These are phyloP conservation scores for Sebastiscus albofasciatus DNA, from an alignment of 2,797 vertebrate genomes.

Conservation along the genomic window DNA sequence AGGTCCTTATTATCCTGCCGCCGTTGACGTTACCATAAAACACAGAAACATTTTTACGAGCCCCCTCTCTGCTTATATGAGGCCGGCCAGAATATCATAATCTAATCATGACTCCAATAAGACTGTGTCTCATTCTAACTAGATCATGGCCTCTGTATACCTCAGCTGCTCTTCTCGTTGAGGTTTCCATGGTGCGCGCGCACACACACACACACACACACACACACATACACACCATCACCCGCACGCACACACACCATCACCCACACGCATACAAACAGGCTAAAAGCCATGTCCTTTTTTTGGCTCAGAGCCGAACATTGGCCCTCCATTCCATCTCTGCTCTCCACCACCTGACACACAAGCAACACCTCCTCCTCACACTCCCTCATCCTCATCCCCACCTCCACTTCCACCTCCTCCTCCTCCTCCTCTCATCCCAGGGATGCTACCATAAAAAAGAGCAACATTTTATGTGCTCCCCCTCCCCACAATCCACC, in stretches of 20 bases:
- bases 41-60: slow-evolving; percentile 44
- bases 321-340: slow-evolving; percentile 33
- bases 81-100: slow-evolving; percentile 59
- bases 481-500: neutral
- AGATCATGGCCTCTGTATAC: slow-evolving; percentile 50
- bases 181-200: slow-evolving; percentile 28
- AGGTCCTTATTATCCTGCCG: slow-evolving; percentile 27
- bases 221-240: neutral
- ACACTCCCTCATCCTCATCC: slow-evolving; percentile 17
- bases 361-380: slow-evolving; percentile 48
- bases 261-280: neutral
- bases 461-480: slow-evolving; percentile 22
- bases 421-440: slow-evolving; percentile 29
- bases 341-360: slow-evolving; percentile 36
- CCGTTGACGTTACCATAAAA: slow-evolving; percentile 45
- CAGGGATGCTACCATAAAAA: slow-evolving; percentile 43
- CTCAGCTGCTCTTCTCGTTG: slow-evolving; percentile 25
- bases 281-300: slow-evolving; percentile 30
- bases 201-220: neutral
- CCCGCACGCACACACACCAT: neutral
- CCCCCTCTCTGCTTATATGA: slow-evolving; percentile 13
- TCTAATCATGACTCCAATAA: slow-evolving; percentile 62
- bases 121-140: slow-evolving; percentile 55
- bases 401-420: slow-evolving; percentile 11
- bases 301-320: slow-evolving; percentile 44